phyloP scores from a whole-genome alignment of 2,797 vertebrate species.

The Danio albolineatus region DNA sequence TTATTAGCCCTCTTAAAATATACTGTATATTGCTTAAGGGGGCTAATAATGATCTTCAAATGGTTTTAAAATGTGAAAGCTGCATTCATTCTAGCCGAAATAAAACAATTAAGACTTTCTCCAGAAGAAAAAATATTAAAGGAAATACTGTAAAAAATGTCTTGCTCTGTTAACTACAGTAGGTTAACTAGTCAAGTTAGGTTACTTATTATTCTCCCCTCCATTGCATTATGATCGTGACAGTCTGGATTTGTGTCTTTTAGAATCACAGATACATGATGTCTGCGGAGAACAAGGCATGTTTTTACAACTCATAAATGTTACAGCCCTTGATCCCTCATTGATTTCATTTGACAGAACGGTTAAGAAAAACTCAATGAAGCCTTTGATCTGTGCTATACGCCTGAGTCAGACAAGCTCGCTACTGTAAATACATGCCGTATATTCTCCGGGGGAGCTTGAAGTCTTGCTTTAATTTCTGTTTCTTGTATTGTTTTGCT shows the following conservation, averaged over 20 bases:
- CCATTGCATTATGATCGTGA: slow-evolving; percentile 5
- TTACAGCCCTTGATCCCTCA: slow-evolving; percentile 5
- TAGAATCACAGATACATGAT: background rate
- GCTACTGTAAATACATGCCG: background rate
- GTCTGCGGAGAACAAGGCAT: slow-evolving; percentile 6
- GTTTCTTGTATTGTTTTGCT: background rate
- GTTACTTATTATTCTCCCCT: too few species aligned
- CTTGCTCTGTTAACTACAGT: too few species aligned
- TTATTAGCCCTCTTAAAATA: too few species aligned
- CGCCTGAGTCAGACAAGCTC: background rate
- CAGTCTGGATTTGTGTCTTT: background rate
- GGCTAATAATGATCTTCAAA: too few species aligned
- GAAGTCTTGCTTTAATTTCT: background rate
- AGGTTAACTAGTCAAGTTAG: too few species aligned
- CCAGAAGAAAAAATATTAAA: too few species aligned
- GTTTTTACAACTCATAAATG: slow-evolving; percentile 30
- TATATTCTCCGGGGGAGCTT: background rate
- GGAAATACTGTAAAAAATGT: too few species aligned
- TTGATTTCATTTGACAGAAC: slow-evolving; percentile 15
- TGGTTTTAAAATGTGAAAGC: too few species aligned
- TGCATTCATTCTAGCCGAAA: too few species aligned
- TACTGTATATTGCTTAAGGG: too few species aligned
- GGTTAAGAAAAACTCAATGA: slow-evolving; percentile 10
- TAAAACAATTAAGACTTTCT: too few species aligned
- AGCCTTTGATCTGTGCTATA: slow-evolving; percentile 27